A percentile compares a stretch with the other conserved stretches of the same genome.
Conservation (phyloP, 2,888 invertebrate genomes). For the Cerastis leucographa region DNA sequence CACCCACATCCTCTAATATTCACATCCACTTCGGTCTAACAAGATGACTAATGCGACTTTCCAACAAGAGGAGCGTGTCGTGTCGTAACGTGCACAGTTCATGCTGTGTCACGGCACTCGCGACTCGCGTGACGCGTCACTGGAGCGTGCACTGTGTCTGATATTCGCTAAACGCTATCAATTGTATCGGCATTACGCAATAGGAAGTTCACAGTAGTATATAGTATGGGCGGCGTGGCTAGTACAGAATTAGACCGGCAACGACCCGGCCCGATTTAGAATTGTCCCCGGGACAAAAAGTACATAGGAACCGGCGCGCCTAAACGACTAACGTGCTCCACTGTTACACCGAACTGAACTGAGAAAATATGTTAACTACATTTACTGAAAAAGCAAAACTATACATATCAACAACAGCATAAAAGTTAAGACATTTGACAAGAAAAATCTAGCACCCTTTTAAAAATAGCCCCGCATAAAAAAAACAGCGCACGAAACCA, state of each 20-base stretch:
- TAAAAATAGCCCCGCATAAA: not conserved
- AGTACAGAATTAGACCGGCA: slow-evolving; percentile 84
- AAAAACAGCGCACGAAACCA: not conserved
- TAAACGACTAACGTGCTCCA: slow-evolving; percentile 74
- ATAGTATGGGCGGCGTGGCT: slow-evolving; percentile 67
- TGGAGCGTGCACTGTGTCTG: slow-evolving; percentile 53
- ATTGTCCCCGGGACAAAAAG: slow-evolving; percentile 86
- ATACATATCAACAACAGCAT: not conserved
- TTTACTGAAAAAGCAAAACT: not conserved
- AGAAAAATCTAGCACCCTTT: no score
- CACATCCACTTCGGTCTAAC: slow-evolving; percentile 57
- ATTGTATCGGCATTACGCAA: slow-evolving; percentile 84
- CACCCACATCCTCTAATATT: slow-evolving; percentile 66
- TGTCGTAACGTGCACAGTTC: slow-evolving; percentile 52
- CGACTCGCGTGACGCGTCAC: slow-evolving; percentile 14
- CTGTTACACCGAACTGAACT: slow-evolving; percentile 66
- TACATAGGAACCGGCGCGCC: slow-evolving; percentile 80
- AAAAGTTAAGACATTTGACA: not conserved
- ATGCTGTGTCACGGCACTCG: slow-evolving; percentile 23
- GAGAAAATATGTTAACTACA: not conserved
- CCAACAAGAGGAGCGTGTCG: slow-evolving; percentile 54
- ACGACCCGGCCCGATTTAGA: slow-evolving; percentile 86
- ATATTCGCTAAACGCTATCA: slow-evolving; percentile 66
- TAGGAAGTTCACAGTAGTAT: slow-evolving; percentile 81
- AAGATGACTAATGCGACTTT: slow-evolving; percentile 65